These are phyloP conservation scores for Pangasius sanitwongsei DNA, from an alignment of 2,797 vertebrate genomes.

Conservation along the genomic window DNA sequence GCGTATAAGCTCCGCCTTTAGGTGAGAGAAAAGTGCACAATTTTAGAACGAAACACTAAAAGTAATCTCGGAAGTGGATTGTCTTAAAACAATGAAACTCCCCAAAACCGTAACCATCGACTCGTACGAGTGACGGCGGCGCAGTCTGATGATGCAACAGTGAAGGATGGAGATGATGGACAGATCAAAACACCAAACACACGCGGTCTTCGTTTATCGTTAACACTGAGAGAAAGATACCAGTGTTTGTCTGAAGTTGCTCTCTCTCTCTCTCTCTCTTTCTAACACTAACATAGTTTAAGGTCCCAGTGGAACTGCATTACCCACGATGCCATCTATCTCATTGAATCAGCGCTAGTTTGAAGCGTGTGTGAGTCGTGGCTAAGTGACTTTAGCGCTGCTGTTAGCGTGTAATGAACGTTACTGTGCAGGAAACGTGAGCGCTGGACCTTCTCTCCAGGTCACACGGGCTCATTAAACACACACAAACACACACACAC, in stretches of 20 bases:
- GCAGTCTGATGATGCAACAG: neutral
- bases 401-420: conserved; percentile 61
- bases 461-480: neutral
- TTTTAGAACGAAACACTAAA: neutral
- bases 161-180: conserved; percentile 33
- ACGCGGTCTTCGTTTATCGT: neutral
- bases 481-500: conserved; percentile 26
- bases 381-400: conserved; percentile 62
- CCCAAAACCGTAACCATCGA: neutral
- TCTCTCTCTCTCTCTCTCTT: conserved; percentile 12
- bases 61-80: neutral
- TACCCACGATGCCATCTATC: conserved; percentile 73
- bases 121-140: neutral
- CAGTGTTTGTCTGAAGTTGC: neutral
- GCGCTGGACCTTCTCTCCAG: neutral
- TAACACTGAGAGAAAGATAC: neutral
- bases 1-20: neutral
- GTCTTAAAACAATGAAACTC: neutral
- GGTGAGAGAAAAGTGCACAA: neutral
- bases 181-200: conserved; percentile 24
- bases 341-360: conserved; percentile 69
- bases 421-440: conserved; percentile 30
- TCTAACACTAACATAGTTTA: conserved; percentile 68
- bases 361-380: conserved; percentile 61
- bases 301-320: conserved; percentile 67